phyloP scores from a whole-genome alignment of 2,888 invertebrate genomes.

The Argyresthia albistria region DNA sequence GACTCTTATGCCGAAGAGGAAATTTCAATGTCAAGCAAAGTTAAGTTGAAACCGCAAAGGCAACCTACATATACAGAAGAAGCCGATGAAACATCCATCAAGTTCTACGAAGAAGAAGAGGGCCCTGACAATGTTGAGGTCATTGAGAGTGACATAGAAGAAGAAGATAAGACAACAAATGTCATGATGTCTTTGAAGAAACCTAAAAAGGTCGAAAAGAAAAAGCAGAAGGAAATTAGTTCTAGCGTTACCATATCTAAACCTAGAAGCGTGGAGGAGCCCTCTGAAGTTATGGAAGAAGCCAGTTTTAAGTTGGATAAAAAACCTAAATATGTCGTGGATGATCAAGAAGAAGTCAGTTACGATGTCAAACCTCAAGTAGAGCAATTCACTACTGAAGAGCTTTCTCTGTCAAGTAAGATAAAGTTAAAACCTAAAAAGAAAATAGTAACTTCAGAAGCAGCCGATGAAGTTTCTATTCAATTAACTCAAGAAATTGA shows the following conservation, averaged over 20 bases:
- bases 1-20: slow-evolving; percentile 92
- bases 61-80: slow-evolving; percentile 84
- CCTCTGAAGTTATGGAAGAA: slow-evolving; percentile 66
- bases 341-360: slow-evolving; percentile 76
- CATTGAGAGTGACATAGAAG: slow-evolving; percentile 58
- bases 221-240: slow-evolving; percentile 44
- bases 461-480: slow-evolving; percentile 78
- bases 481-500: slow-evolving; percentile 76
- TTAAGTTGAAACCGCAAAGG: slow-evolving; percentile 82
- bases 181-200: slow-evolving; percentile 50
- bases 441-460: slow-evolving; percentile 75
- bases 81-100: slow-evolving; percentile 82
- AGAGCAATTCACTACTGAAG: slow-evolving; percentile 76
- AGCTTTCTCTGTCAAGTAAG: slow-evolving; percentile 80
- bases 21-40: slow-evolving; percentile 88
- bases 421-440: slow-evolving; percentile 78
- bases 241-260: slow-evolving; percentile 43
- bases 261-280: slow-evolving; percentile 40
- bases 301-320: slow-evolving; percentile 80
- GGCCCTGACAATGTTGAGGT: slow-evolving; percentile 60
- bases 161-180: slow-evolving; percentile 44
- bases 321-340: slow-evolving; percentile 76
- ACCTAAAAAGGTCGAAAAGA: slow-evolving; percentile 44
- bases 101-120: slow-evolving; percentile 65
- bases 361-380: slow-evolving; percentile 51